Evolutionary conservation across 2,888 invertebrate species (phyloP).

Genomic region (Spisula solida): DNA sequence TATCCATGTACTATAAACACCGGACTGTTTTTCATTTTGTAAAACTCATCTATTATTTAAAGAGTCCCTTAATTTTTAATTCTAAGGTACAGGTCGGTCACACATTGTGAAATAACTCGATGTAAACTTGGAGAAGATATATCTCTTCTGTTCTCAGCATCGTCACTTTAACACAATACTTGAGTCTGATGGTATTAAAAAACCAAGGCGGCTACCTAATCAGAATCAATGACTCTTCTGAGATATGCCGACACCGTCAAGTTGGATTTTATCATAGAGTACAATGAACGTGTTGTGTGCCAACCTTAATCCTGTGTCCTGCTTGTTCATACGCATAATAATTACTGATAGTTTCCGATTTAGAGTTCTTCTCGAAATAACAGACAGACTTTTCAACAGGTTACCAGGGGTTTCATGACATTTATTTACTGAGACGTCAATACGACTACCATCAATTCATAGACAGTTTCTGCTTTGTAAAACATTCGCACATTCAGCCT

Average conservation of each 20-base stretch:
- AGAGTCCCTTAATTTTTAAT: neutral
- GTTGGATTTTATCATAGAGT: neutral
- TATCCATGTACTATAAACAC: neutral
- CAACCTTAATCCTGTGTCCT: constrained; percentile 12
- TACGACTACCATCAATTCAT: neutral
- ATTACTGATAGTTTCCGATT: constrained; percentile 1
- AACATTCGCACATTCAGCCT: neutral
- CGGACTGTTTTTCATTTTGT: too few relatives aligned
- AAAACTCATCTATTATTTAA: neutral
- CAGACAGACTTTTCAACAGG: constrained; percentile 5
- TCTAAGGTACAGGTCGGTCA: constrained; percentile 9
- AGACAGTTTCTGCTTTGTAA: constrained; percentile 14
- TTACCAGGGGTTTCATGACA: neutral
- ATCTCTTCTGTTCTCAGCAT: neutral
- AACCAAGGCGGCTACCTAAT: neutral
- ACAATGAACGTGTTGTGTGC: neutral
- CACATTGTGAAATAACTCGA: neutral
- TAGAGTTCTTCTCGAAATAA: neutral
- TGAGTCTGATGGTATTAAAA: neutral
- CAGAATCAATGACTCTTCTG: constrained; percentile 12
- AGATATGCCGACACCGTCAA: constrained; percentile 5
- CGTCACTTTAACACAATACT: constrained; percentile 2
- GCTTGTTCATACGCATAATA: constrained; percentile 1
- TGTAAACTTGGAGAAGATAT: neutral
- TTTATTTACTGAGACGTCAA: constrained; percentile 14